Evolutionary conservation across 2,113 vertebrate genomes (phyloP), one percentile per base, ranked within the genome.

Genomic region (Chaetorhynchus papuensis): DNA sequence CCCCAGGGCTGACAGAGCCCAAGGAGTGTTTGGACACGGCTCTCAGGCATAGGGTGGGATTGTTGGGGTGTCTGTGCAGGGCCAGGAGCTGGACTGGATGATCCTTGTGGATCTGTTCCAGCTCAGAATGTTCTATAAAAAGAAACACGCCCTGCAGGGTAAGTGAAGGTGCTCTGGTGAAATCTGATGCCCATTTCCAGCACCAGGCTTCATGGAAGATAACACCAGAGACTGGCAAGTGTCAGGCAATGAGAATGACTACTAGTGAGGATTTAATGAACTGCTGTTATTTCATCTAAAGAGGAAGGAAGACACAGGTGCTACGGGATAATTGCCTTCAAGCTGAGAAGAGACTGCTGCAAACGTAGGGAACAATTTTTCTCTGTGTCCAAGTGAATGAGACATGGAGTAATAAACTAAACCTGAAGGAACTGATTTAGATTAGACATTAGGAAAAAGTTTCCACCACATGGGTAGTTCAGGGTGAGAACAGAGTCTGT

Each of bases 11-110:
- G 22, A 0, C 33, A 66, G 60, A 74, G 19, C 23, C 16, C 33
- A 19, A 17, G 37, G 11, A 66, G 15, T 0, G 1, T 20, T 74
- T 59, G 60, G 23, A 39, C 19, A 45, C 1, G 0, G 1, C 52
- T 41, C 39, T 45, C 12, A n/a, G 77, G 45, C 39, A 31, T 11
- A 35, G 4, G 5, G 39, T 53, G 53, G 45, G 45, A 10, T 30
- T 45, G 28, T 2, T 53, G n/a, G 8, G 24, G 16, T 15, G 24
- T 26, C 69, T 82, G 61, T 75, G 39, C 28, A 53, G 53, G 39
- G 53, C 23, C 24, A n/a, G 44, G 44, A 21, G 20, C 1, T 66
- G 69, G 11, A 14, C n/a, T 45, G 23, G 4, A 15, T 59, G 10
- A 24, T 47, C 19, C 28, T 16, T 39, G 45, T n/a, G 70, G 20